Evolutionary conservation across 2,888 invertebrate genomes (phyloP).

Genomic region (Hirtodrosophila confusa): DNA sequence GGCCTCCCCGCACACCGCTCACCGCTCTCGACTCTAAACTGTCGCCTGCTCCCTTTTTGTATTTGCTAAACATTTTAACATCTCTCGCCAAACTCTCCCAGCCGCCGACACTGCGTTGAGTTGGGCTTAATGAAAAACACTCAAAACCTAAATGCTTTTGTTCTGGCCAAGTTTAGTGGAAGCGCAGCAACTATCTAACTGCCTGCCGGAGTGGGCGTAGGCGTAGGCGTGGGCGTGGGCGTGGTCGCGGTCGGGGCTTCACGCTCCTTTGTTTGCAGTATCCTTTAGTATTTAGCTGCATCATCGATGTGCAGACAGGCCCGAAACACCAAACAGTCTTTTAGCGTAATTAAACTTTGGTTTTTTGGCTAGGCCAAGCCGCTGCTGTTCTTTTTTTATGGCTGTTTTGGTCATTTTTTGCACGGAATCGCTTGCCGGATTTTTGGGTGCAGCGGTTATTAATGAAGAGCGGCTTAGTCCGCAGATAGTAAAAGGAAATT

Average conservation of each 20-base stretch:
- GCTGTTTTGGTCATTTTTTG: background rate
- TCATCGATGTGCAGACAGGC: constrained; percentile 31
- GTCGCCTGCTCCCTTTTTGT: constrained; percentile 45
- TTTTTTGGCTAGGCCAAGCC: constrained; percentile 17
- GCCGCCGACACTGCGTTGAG: constrained; percentile 7
- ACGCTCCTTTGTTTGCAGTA: constrained; percentile 35
- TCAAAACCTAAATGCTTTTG: constrained; percentile 60
- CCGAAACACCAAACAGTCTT: constrained; percentile 48
- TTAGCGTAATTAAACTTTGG: constrained; percentile 71
- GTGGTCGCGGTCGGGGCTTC: constrained; percentile 23
- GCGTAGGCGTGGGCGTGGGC: too few relatives aligned
- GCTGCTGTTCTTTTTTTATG: constrained; percentile 13
- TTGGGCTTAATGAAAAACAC: constrained; percentile 57
- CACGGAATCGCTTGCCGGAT: background rate
- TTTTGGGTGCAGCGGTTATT: constrained; percentile 8
- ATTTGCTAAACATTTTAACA: constrained; percentile 70
- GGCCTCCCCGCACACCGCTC: constrained; percentile 13
- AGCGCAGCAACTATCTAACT: constrained; percentile 28
- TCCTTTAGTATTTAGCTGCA: constrained; percentile 36
- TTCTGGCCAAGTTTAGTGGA: constrained; percentile 69
- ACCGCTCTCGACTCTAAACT: constrained; percentile 29
- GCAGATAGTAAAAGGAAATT: background rate
- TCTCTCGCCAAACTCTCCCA: constrained; percentile 4
- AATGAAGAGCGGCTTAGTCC: constrained; percentile 11
- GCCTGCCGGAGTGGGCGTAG: constrained; percentile 4